These are phyloP conservation scores for Episyrphus balteatus DNA, from an alignment of 1,140 invertebrate species.

Conservation along the genomic window DNA sequence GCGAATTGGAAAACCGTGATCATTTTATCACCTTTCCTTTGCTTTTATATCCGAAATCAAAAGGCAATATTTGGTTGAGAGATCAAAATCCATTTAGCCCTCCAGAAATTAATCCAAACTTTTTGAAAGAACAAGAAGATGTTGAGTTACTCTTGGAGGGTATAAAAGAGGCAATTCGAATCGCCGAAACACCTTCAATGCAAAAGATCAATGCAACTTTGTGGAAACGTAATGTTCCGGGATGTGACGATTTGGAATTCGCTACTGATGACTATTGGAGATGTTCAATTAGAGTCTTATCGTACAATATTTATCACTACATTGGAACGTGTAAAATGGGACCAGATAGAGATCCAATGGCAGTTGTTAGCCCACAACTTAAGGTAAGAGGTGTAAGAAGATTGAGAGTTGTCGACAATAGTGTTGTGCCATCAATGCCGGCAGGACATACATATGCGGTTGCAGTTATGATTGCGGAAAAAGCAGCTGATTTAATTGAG, in stretches of 20 bases:
- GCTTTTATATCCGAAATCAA: conserved; percentile 60
- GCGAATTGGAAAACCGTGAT: conserved; percentile 43
- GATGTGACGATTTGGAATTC: conserved; percentile 45
- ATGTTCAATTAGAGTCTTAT: conserved; percentile 53
- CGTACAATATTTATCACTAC: conserved; percentile 58
- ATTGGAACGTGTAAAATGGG: conserved; percentile 71
- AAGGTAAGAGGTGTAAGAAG: conserved; percentile 57
- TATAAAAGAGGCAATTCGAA: conserved; percentile 49
- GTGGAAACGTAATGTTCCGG: conserved; percentile 45
- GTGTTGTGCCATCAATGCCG: conserved; percentile 60
- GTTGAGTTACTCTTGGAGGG: conserved; percentile 54
- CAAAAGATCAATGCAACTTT: conserved; percentile 39
- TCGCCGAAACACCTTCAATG: conserved; percentile 49
- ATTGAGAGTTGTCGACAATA: conserved; percentile 63
- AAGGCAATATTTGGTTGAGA: conserved; percentile 53
- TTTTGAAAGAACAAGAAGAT: conserved; percentile 51
- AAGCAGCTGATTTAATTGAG: conserved; percentile 72
- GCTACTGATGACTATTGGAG: conserved; percentile 59
- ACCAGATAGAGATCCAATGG: conserved; percentile 46
- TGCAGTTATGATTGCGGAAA: conserved; percentile 79
- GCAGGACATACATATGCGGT: conserved; percentile 62
- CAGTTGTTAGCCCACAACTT: conserved; percentile 65
- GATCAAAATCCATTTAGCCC: conserved; percentile 60
- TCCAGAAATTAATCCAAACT: conserved; percentile 65
- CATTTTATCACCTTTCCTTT: conserved; percentile 58